phyloP scores from a whole-genome alignment of 2,797 vertebrate genomes.

The Danio choprae region DNA sequence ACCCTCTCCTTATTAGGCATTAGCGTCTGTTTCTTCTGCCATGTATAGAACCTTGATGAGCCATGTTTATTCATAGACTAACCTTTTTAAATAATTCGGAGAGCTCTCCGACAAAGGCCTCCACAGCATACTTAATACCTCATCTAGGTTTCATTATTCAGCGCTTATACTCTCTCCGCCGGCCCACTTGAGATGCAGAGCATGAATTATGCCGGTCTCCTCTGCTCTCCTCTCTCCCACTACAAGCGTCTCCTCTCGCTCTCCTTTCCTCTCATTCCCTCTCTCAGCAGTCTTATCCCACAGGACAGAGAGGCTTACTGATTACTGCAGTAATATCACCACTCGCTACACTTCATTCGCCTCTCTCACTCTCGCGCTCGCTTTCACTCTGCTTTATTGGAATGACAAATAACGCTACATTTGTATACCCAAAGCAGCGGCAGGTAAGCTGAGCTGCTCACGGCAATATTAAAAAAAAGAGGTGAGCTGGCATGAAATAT shows the following conservation, averaged over 20 bases:
- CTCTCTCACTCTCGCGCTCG: background rate
- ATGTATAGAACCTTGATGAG: conserved; percentile 94
- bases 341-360: conserved; percentile 40
- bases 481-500: background rate
- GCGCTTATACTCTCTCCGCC: conserved; percentile 78
- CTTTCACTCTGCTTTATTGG: conserved; percentile 21
- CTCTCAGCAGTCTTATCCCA: conserved; percentile 79
- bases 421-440: conserved; percentile 19
- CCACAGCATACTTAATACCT: conserved; percentile 93
- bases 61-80: conserved; percentile 99
- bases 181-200: conserved; percentile 92
- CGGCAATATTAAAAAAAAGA: conserved; percentile 1
- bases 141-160: conserved; percentile 98
- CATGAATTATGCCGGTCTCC: conserved; percentile 85
- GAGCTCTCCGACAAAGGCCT: conserved; percentile 93
- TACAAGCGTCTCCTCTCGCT: conserved; percentile 65
- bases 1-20: conserved; percentile 95
- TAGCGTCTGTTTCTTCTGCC: conserved; percentile 88
- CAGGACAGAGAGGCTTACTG: conserved; percentile 81
- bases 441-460: background rate
- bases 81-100: conserved; percentile 99
- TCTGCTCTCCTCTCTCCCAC: conserved; percentile 36
- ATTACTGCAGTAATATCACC: conserved; percentile 79
- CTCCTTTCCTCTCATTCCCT: conserved; percentile 63
- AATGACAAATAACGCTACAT: conserved; percentile 11